Evolutionary conservation across 2,888 invertebrate species (phyloP), one percentile per base, ranked within the genome.

Genomic region (Sinotaia quadrata): DNA sequence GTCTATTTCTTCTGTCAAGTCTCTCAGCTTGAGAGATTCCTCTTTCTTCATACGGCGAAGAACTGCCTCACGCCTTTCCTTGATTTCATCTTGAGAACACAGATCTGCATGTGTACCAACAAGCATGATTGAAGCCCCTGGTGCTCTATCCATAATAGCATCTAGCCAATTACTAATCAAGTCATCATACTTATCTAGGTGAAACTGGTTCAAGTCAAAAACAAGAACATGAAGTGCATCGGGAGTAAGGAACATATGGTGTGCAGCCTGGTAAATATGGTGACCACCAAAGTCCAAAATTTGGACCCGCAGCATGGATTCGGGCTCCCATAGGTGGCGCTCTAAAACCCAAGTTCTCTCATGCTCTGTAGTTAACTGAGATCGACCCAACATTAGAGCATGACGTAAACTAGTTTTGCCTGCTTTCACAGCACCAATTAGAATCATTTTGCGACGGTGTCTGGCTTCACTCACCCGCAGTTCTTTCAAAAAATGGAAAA

Each of bases 341-440:
- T 84, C 84, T 72, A 84, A 75, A 2, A 84, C 84, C 83, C 83
- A 83, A 2, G 84, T 84, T n/a, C 84, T 71, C 66, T 84, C 84
- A 71, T 81, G 75, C 56, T 81, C 82, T 12, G 69, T 77, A 7
- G 84, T 81, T 31, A 84, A 78, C 60, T 78, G 76, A 7, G 84
- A 82, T 29, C 73, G 75, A 5, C 82, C 82, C 27, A 81, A 75
- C 61, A 82, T 71, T 44, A 84, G 68, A 0, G 82, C 84, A 75
- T 83, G 81, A 18, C 82, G 73, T 56, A 84, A 72, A 72, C 83
- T 83, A 21, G 84, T 82, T 63, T 84, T 84, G 7, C 84, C 84
- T 7, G 84, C 84, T 60, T 80, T 76, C 2, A 81, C 81, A 41
- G 82, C 81, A 49, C 84, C 84, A 61, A 83, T 83, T 59, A 84